Base-by-base conservation (phyloP, 2,888 invertebrate species). In the Apotomis turbidana region DNA sequence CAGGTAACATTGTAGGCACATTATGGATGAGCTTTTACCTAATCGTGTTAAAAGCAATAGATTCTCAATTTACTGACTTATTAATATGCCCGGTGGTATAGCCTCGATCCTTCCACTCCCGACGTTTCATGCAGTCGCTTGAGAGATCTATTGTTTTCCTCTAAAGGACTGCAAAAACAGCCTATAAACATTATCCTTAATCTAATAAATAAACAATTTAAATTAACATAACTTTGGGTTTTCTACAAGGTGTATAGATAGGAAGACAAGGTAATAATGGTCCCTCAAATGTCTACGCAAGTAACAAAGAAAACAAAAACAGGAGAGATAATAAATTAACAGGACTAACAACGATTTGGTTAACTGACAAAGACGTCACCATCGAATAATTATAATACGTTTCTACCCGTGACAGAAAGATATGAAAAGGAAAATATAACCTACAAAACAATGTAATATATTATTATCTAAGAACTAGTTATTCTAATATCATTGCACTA, bases 1-100 rank as follows among this genome's bases (percentile, higher is more conserved):
- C 92, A 93, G 93, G 93, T 93, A 93, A 93, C 93, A 91, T 92
- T 87, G 91, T 92, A 93, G 93, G 93, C 93, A 93, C 93, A 89
- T 91, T 81, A 86, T 87, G 86, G 84, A 90, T 91, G 91, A 91
- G 91, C 91, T 90, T 88, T 83, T 87, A 88, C 81, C 84, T 88
- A 85, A 83, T 70, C 75, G 73, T 64, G 71, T 60, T 12, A 60
- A 70, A 73, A 75, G 57, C 69, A 71, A 67, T 74, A 76, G 69
- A 75, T 76, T 70, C 72, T 72, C 75, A 71, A 67, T 69, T 64
- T 52, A n/a, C 64, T 72, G 69, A 59, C 38, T 10, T 49, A 52
- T 67, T 41, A 9, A 49, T 49, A 49, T 61, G 54, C 55, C 44
- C 27, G 60, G 60, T 71, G 62, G 62, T 61, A 52, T 51, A 68